Base-by-base conservation (phyloP, 1,140 invertebrate species). In the Grapholita molesta region DNA sequence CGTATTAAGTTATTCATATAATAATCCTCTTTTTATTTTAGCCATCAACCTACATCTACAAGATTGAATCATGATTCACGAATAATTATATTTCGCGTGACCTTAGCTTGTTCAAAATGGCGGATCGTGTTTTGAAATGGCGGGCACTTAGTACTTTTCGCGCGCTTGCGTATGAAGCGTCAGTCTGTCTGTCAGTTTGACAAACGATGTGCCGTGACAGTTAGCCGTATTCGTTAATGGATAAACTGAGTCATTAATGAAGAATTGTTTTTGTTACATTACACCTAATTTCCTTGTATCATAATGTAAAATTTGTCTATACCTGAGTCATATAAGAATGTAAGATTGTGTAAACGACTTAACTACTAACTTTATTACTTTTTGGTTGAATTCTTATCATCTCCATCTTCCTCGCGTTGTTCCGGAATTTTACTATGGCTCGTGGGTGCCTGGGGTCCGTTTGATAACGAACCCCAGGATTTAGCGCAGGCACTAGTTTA, bases 151-250 rank as follows among this genome's bases (percentile, higher is more conserved):
- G 18, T 15, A 6, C 18, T 7, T 48, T 48, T n/a, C 21, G 18
- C 21, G 42, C 42, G 42, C 42, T 2, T 48, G 42, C 42, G 42
- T 48, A 2, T 15, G 21, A 21, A 9, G n/a, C 24, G 25, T 57
- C 53, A 23, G 55, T 28, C 55, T 61, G 55, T 61, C 28, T 28
- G 55, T 61, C 55, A 61, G 18, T 61, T 61, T 61, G 55, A 61
- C 55, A 32, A 61, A 61, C 25, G 55, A 61, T 61, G 28, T n/a
- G 55, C n/a, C 55, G 24, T 61, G 55, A 61, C 55, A 61, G 55
- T 61, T 61, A 25, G 24, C 55, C 55, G 55, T 61, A 28, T 15
- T 25, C 55, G 55, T n/a, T 61, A 30, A 30, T 30, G 25, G 28
- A 61, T 32, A 61, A 61, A 61, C 24, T 61, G 55, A 61, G 55